A percentile compares a stretch with the other conserved stretches of the same genome.
phyloP scores from a whole-genome alignment of 1,140 invertebrate genomes.

The Armadillidium nasatum region DNA sequence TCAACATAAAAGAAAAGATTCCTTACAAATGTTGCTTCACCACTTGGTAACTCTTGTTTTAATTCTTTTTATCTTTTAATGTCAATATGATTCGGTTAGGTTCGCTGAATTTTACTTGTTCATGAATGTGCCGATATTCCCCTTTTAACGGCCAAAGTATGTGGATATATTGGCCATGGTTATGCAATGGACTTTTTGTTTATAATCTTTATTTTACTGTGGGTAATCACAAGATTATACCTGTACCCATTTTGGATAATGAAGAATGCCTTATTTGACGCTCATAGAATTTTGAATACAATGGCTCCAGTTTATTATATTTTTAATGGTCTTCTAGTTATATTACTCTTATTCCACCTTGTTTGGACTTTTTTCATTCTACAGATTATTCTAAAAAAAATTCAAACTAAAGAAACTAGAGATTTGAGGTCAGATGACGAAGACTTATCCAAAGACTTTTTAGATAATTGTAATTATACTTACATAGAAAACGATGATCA shows the following conservation, averaged over 20 bases:
- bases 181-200: conserved; percentile 78
- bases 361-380: conserved; percentile 94
- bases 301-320: conserved; percentile 94
- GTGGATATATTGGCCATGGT: conserved; percentile 82
- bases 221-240: conserved; percentile 74
- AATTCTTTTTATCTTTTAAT: conserved; percentile 79
- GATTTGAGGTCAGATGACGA: not conserved
- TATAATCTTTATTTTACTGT: conserved; percentile 76
- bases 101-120: conserved; percentile 79
- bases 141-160: conserved; percentile 69
- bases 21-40: conserved; percentile 62
- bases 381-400: conserved; percentile 56
- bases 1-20: conserved; percentile 32
- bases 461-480: too few relatives aligned
- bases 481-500: too few relatives aligned
- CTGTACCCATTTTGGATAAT: conserved; percentile 83
- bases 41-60: conserved; percentile 43
- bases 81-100: conserved; percentile 89
- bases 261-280: conserved; percentile 72
- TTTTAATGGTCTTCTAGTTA: conserved; percentile 79
- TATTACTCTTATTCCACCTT: conserved; percentile 78
- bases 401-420: not conserved
- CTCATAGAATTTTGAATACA: conserved; percentile 67
- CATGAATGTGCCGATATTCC: conserved; percentile 90
- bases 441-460: not conserved